A percentile compares a stretch with the other conserved stretches of the same genome.
Conservation (phyloP, 2,113 vertebrate genomes). For the Megaleporinus macrocephalus region DNA sequence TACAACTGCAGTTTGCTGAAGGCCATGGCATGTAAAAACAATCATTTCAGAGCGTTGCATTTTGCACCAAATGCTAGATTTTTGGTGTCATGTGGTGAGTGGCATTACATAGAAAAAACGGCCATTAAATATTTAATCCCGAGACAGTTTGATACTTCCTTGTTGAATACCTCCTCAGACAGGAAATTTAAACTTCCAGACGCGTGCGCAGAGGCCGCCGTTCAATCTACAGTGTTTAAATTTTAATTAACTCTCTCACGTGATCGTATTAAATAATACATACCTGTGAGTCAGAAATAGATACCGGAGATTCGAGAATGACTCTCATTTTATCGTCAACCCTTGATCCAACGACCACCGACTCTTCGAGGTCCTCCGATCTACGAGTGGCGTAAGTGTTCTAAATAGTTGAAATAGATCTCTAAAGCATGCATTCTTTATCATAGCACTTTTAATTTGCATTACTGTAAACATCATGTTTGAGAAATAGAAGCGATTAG, state of each 20-base stretch:
- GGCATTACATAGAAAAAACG: background rate
- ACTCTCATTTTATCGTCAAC: slow-evolving; percentile 85
- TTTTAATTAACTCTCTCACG: slow-evolving; percentile 89
- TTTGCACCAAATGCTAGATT: background rate
- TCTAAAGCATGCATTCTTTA: background rate
- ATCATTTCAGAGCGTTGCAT: no score
- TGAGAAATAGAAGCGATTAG: background rate
- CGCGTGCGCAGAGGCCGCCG: slow-evolving; percentile 73
- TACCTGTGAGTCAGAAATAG: slow-evolving; percentile 88
- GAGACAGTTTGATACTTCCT: background rate
- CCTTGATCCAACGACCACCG: slow-evolving; percentile 79
- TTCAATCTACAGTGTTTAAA: slow-evolving; percentile 80
- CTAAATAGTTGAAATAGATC: background rate
- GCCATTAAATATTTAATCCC: background rate
- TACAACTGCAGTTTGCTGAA: no score
- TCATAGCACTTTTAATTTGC: background rate
- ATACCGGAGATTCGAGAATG: slow-evolving; percentile 81
- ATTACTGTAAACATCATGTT: background rate
- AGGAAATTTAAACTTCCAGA: slow-evolving; percentile 70
- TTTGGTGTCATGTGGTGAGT: background rate
- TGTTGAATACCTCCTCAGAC: slow-evolving; percentile 50
- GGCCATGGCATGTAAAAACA: no score
- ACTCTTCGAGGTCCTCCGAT: slow-evolving; percentile 59
- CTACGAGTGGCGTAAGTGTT: slow-evolving; percentile 28
- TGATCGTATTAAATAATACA: slow-evolving; percentile 97